Conservation (phyloP, 2,888 invertebrate species). For the Mechanitis messenoides region DNA sequence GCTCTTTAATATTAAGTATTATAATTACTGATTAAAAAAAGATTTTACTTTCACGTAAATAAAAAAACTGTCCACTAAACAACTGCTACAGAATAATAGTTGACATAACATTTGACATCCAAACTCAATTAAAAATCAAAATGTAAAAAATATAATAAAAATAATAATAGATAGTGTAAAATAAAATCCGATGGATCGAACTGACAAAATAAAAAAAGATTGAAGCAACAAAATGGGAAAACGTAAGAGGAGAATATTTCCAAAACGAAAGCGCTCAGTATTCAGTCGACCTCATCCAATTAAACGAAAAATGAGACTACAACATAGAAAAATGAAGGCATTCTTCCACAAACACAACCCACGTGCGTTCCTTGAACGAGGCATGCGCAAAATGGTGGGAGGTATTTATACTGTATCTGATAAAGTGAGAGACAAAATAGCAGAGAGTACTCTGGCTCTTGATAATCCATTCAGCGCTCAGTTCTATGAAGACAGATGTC, state of each 20-base stretch:
- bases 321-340: conserved; percentile 49
- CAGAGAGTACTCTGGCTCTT: conserved; percentile 51
- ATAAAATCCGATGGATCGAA: conserved; percentile 4
- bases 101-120: conserved; percentile 12
- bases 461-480: conserved; percentile 55
- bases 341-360: conserved; percentile 54
- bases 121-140: conserved; percentile 10
- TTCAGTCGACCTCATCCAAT: conserved; percentile 59
- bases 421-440: conserved; percentile 54
- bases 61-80: conserved; percentile 17
- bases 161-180: not conserved
- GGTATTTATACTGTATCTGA: conserved; percentile 54
- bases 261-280: conserved; percentile 50
- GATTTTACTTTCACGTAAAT: not conserved
- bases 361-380: conserved; percentile 37
- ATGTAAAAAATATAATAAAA: conserved; percentile 20
- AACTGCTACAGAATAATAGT: conserved; percentile 12
- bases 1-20: too few species aligned
- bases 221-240: conserved; percentile 43
- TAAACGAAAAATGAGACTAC: conserved; percentile 49
- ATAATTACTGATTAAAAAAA: not conserved
- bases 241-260: conserved; percentile 45
- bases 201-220: conserved; percentile 1
- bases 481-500: conserved; percentile 59
- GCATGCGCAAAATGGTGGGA: conserved; percentile 49